Evolutionary conservation across 2,113 vertebrate species (phyloP).

Genomic region (Alethe diademata): DNA sequence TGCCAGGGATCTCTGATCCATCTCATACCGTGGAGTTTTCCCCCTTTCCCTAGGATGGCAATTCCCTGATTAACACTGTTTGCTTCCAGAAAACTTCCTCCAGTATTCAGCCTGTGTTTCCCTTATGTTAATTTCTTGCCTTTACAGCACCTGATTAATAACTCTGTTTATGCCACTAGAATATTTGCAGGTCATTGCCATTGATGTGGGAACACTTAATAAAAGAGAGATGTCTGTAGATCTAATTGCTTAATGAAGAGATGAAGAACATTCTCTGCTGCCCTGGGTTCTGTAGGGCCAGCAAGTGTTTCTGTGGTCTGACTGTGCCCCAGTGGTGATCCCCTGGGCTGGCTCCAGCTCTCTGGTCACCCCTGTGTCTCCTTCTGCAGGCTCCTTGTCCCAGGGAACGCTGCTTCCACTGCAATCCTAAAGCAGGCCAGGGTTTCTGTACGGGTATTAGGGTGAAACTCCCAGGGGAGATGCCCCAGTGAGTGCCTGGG

Average conservation of each 20-base stretch:
- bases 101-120: not conserved
- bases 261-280: not conserved
- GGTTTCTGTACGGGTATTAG: not conserved
- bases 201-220: not conserved
- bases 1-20: conserved; percentile 8
- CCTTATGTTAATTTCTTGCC: conserved; percentile 47
- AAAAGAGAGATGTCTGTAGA: not conserved
- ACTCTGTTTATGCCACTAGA: conserved; percentile 44
- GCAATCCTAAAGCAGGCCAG: not conserved
- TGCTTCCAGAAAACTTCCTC: conserved; percentile 26
- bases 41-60: not conserved
- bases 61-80: not conserved
- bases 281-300: not conserved
- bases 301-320: not conserved
- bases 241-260: conserved; percentile 38
- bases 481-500: not conserved
- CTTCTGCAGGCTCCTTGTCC: not conserved
- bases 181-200: conserved; percentile 46
- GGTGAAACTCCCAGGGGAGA: not conserved
- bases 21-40: not conserved
- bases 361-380: not conserved
- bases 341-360: not conserved
- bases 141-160: conserved; percentile 45
- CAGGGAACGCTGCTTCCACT: not conserved
- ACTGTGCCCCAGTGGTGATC: not conserved